phyloP scores from a whole-genome alignment of 2,888 invertebrate species.

The Cantharis nigra region DNA sequence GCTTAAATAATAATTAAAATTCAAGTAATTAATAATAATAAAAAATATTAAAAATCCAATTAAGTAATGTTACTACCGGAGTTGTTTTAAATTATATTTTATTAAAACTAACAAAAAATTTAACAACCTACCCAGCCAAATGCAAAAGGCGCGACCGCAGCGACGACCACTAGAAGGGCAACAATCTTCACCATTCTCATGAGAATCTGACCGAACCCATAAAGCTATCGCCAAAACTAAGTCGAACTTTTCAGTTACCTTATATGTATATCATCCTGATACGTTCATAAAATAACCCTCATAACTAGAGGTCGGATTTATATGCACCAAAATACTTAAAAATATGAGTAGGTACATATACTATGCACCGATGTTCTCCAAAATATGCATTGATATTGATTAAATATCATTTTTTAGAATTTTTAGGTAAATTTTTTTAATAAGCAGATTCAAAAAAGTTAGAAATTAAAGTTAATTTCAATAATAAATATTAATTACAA shows the following conservation, averaged over 20 bases:
- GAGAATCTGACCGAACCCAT: slow-evolving; percentile 34
- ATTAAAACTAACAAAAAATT: slow-evolving; percentile 7
- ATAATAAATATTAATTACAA: no score
- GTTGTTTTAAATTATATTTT: slow-evolving; percentile 1
- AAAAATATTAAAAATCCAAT: neutral
- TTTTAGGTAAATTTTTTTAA: no score
- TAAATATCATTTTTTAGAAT: no score
- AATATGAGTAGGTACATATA: no score
- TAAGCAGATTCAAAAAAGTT: no score
- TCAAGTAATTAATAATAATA: neutral
- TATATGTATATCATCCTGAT: slow-evolving; percentile 14
- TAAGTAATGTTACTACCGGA: neutral
- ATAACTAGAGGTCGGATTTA: no score
- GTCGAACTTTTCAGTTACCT: slow-evolving; percentile 10
- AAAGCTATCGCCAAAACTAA: slow-evolving; percentile 40
- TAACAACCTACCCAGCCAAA: slow-evolving; percentile 16
- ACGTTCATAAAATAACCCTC: slow-evolving; percentile 34
- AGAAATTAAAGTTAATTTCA: no score
- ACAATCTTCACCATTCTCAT: slow-evolving; percentile 38
- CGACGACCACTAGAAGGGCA: slow-evolving; percentile 41
- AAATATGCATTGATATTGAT: no score
- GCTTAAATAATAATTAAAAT: neutral
- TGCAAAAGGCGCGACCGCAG: slow-evolving; percentile 37
- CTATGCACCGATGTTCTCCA: no score
- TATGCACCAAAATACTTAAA: no score